phyloP scores from a whole-genome alignment of 2,113 vertebrate species.

The Strix uralensis region DNA sequence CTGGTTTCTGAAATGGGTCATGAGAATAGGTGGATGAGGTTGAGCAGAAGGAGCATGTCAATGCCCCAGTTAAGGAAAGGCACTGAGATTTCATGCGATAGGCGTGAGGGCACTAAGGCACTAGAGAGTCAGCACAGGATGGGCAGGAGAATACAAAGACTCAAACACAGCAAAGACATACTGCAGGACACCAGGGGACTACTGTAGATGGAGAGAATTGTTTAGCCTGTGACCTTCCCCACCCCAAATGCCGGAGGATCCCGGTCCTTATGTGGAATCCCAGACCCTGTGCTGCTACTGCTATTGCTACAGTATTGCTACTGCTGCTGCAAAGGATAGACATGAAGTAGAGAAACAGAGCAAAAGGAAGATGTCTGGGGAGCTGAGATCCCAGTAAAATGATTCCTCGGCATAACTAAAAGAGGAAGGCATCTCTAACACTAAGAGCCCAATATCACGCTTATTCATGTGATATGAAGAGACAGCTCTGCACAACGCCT shows the following conservation, averaged over 20 bases:
- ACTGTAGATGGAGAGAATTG: neutral
- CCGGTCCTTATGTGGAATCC: neutral
- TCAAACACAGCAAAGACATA: neutral
- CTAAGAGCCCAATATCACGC: neutral
- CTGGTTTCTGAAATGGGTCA: neutral
- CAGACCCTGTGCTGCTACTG: neutral
- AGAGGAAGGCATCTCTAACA: conserved; percentile 6
- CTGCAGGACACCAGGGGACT: neutral
- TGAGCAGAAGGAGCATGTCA: accelerated
- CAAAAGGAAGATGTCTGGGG: conserved; percentile 11
- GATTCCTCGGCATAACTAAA: neutral
- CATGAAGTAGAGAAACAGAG: neutral
- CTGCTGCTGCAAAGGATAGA: neutral
- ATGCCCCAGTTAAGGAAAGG: neutral
- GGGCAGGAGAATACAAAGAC: neutral
- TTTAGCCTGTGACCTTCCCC: neutral
- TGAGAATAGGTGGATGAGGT: neutral
- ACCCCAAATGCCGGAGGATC: neutral
- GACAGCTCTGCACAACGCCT: conserved; percentile 44
- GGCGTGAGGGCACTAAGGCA: neutral
- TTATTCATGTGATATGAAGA: conserved; percentile 38
- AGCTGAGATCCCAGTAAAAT: neutral
- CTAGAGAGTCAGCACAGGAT: neutral
- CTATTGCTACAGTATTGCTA: neutral
- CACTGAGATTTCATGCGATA: neutral